Conservation (phyloP, 2,113 vertebrate species). For the Salvelinus fontinalis region DNA sequence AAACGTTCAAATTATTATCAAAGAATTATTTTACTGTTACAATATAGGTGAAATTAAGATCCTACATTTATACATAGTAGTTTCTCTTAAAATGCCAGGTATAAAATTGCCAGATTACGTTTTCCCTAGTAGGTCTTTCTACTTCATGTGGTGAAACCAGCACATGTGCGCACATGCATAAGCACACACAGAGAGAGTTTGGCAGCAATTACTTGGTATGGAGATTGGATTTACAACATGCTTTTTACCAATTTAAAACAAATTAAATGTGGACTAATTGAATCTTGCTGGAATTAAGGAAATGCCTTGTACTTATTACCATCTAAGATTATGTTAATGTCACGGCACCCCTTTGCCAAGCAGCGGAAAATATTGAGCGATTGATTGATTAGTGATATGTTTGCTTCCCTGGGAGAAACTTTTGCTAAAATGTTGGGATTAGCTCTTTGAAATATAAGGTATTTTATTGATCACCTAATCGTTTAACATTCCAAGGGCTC, state of each 20-base stretch:
- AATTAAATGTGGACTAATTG: background rate
- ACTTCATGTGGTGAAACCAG: background rate
- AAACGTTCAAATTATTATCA: conserved; percentile 3
- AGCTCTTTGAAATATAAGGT: too few relatives aligned
- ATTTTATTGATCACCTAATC: too few relatives aligned
- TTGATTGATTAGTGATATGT: background rate
- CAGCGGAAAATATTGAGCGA: background rate
- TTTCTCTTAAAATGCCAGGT: too few relatives aligned
- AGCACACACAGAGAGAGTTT: background rate
- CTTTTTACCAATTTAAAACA: conserved; percentile 5
- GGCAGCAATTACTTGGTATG: background rate
- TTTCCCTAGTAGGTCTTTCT: background rate
- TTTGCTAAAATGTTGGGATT: background rate
- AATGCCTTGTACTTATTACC: too few relatives aligned
- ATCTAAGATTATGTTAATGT: background rate
- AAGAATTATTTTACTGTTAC: too few relatives aligned
- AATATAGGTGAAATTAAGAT: too few relatives aligned
- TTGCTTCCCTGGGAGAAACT: conserved; percentile 1
- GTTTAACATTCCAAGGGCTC: too few relatives aligned
- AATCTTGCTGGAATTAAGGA: background rate
- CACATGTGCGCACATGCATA: background rate
- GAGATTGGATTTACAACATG: conserved; percentile 20
- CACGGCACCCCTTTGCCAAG: background rate
- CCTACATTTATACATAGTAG: too few relatives aligned
- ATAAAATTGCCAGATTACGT: too few relatives aligned